Percentiles rank a stretch among this genome's conserved stretches.
phyloP scores from a whole-genome alignment of 2,888 invertebrate genomes.

The Caenorhabditis sulstoni region DNA sequence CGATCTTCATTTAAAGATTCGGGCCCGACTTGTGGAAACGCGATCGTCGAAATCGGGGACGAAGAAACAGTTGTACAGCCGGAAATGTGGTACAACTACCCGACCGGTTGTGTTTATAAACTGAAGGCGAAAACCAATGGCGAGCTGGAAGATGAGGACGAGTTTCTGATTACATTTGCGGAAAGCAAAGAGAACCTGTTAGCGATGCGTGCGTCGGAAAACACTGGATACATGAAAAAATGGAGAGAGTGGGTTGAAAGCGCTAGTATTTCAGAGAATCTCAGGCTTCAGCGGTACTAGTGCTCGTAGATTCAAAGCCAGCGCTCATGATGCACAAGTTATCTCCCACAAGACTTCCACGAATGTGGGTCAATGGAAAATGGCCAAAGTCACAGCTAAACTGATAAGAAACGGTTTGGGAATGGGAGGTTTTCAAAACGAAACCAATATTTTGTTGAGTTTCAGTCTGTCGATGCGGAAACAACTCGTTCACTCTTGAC shows the following conservation, averaged over 20 bases:
- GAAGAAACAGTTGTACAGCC: constrained; percentile 23
- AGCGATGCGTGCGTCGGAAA: not conserved
- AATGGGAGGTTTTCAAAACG: not conserved
- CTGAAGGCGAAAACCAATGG: constrained; percentile 6
- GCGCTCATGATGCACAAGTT: constrained; percentile 8
- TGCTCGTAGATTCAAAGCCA: not conserved
- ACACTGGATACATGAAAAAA: not conserved
- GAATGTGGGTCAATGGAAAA: not conserved
- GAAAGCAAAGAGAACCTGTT: not conserved
- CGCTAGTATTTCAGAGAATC: no score
- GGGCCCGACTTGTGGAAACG: constrained; percentile 28
- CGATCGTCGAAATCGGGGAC: not conserved
- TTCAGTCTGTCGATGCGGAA: no score
- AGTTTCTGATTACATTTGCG: constrained; percentile 2
- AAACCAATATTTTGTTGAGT: no score
- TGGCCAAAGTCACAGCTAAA: constrained; percentile 21
- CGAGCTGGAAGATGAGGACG: not conserved
- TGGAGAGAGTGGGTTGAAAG: not conserved
- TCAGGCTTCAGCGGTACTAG: not conserved
- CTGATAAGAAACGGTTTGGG: not conserved
- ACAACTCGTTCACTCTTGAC: no score
- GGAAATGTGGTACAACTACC: no score
- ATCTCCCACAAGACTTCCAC: constrained; percentile 6
- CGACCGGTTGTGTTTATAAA: not conserved
- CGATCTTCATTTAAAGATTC: no score